These are phyloP conservation scores for Polydrusus cervinus DNA, from an alignment of 2,888 invertebrate genomes.

Conservation along the genomic window DNA sequence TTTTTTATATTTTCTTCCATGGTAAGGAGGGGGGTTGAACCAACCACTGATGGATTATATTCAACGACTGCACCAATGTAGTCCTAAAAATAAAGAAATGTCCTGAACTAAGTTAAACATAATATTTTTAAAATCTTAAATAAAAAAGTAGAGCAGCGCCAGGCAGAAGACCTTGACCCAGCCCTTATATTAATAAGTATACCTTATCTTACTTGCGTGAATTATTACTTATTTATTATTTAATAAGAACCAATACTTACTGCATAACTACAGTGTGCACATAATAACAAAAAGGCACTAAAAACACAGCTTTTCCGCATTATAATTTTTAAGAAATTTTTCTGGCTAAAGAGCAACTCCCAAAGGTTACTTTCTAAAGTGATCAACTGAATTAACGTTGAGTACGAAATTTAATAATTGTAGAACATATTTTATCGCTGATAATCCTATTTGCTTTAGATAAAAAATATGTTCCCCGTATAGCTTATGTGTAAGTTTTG, in stretches of 20 bases:
- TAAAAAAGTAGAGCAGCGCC: not conserved
- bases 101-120: not conserved
- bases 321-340: not conserved
- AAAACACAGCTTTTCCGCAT: not conserved
- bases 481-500: conserved; percentile 2
- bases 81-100: conserved; percentile 52
- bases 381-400: conserved; percentile 13
- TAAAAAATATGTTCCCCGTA: conserved; percentile 4
- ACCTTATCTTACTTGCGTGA: conserved; percentile 15
- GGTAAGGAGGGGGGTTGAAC: conserved; percentile 49
- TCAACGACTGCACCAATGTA: conserved; percentile 60
- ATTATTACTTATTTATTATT: not conserved
- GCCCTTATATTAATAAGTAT: not conserved
- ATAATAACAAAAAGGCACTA: conserved; percentile 14
- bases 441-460: conserved; percentile 33
- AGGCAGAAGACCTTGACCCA: not conserved
- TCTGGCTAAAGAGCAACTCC: not conserved
- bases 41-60: conserved; percentile 46
- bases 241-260: conserved; percentile 11
- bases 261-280: conserved; percentile 24
- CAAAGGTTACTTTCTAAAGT: not conserved
- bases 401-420: not conserved
- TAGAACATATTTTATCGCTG: conserved; percentile 20
- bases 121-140: no score
- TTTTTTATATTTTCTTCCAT: conserved; percentile 57